phyloP scores from a whole-genome alignment of 2,113 vertebrate species.

The Camelus dromedarius region DNA sequence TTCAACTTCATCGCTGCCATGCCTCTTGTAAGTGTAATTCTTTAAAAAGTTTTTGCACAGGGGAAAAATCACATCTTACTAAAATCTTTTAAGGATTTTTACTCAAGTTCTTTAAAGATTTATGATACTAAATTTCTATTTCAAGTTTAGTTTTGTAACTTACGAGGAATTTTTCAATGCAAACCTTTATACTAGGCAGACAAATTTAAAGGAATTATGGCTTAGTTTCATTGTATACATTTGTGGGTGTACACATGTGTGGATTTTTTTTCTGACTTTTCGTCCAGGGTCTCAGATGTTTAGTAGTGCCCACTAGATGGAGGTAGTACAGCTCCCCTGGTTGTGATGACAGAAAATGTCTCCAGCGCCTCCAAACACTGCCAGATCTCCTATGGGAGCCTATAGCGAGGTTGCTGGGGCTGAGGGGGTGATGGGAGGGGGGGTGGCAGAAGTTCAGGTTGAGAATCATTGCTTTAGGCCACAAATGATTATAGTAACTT shows the following conservation, averaged over 20 bases:
- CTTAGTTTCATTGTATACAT: neutral
- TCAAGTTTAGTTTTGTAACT: constrained; percentile 55
- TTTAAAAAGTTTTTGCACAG: constrained; percentile 48
- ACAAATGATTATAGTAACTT: neutral
- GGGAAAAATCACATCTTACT: neutral
- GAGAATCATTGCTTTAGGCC: neutral
- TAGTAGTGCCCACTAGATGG: neutral
- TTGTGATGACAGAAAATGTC: neutral
- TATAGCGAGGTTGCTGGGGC: neutral
- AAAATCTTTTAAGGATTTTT: constrained; percentile 61
- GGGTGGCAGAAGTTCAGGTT: neutral
- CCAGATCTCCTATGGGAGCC: neutral
- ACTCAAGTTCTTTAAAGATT: constrained; percentile 62
- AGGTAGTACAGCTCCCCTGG: neutral
- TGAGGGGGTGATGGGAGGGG: too few species aligned
- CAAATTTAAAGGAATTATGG: neutral
- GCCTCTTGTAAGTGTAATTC: constrained; percentile 95
- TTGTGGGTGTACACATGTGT: neutral
- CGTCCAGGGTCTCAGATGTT: neutral
- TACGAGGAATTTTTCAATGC: constrained; percentile 18
- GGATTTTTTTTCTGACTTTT: neutral
- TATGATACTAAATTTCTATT: constrained; percentile 29
- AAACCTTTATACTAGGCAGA: neutral
- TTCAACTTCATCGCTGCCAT: constrained; percentile 98
- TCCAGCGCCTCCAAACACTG: neutral